A percentile compares a stretch with the other conserved stretches of the same genome.
These are phyloP conservation scores for Pterostichus niger DNA, from an alignment of 2,888 invertebrate species.

Conservation along the genomic window DNA sequence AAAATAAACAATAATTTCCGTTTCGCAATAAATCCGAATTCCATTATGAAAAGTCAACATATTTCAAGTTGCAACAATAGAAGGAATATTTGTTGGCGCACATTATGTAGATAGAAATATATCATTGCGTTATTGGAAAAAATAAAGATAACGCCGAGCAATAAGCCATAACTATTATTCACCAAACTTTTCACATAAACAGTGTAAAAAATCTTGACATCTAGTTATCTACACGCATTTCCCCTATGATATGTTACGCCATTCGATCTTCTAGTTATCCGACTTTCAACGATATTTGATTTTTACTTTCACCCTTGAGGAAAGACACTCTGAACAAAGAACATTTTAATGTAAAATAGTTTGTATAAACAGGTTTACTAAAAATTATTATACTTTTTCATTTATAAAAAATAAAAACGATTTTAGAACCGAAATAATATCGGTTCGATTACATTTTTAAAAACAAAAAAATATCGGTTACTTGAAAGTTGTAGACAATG, in stretches of 20 bases:
- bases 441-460: no score
- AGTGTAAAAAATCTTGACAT: constrained; percentile 64
- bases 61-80: constrained; percentile 51
- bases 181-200: constrained; percentile 63
- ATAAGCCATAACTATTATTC: constrained; percentile 64
- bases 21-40: constrained; percentile 43
- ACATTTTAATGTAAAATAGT: no score
- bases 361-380: no score
- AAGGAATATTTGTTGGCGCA: constrained; percentile 45
- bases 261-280: constrained; percentile 50
- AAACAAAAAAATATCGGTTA: no score
- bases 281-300: constrained; percentile 29
- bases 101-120: constrained; percentile 60
- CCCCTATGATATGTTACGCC: constrained; percentile 55
- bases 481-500: no score
- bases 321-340: no score
- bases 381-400: no score
- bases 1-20: constrained; percentile 33
- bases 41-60: constrained; percentile 54
- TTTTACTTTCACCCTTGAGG: background rate
- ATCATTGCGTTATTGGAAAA: constrained; percentile 63
- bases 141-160: constrained; percentile 60
- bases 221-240: constrained; percentile 61
- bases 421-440: no score
- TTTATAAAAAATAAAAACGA: no score